Base-by-base conservation (phyloP, 2,888 invertebrate genomes). In the Apamea anceps region DNA sequence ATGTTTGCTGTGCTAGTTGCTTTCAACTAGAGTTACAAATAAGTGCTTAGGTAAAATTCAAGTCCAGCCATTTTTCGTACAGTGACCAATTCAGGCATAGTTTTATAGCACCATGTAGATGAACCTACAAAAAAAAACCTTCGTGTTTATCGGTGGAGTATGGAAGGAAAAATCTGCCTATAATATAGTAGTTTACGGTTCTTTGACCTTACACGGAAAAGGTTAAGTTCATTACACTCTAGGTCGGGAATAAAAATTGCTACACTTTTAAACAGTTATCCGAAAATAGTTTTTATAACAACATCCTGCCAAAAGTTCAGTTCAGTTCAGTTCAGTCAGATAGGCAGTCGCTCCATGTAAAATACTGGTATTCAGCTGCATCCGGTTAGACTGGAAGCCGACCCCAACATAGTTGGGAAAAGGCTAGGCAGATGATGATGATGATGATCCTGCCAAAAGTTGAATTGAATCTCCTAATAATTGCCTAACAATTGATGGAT, bases 201-300 rank as follows among this genome's bases (percentile, higher is more conserved):
- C 32, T 73, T 82, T 74, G 48, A 62, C 74, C 82, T 72, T 48
- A 63, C 66, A 37, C 8, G 42, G 81, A 54, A 80, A 85, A 85
- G 72, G 42, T 71, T n/a, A 85, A 85, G 57, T 85, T 85, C 62
- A 85, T 57, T 80, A 28, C n/a, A 62, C 84, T 37, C 32, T 62
- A 84, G 85, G 48, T 66, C 48, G 28, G 57, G 32, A 8, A 42
- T 60, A 21, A 10, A 78, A 37, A 37, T 42, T 60, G 5, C 8
- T 51, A 79, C 42, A 67, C 0, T 60, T 65, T 25, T 12, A 13
- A 84, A 63, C 6, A 68, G 25, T 32, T 60, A 45, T 48, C 18
- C 4, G 21, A 21, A 60, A 57, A 45, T 12, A 18, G 15, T 28
- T 51, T 37, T 18, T 18, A 13, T 7, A 21, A n/a, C 37, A n/a